Conservation (phyloP, 2,888 invertebrate genomes). For the Chrysodeixis includens region DNA sequence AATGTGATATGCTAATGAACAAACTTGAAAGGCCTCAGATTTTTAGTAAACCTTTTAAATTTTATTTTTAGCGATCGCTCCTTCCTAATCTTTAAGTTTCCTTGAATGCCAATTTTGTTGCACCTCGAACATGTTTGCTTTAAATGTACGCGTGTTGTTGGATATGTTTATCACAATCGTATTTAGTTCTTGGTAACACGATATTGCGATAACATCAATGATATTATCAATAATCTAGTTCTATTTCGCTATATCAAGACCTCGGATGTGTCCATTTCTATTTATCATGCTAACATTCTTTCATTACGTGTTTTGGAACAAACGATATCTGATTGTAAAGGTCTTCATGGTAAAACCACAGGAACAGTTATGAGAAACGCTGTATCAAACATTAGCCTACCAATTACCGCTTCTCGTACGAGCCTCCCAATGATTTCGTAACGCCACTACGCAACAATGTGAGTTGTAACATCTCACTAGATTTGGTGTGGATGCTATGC, state of each 20-base stretch:
- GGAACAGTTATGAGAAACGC: constrained; percentile 55
- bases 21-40: constrained; percentile 56
- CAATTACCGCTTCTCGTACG: constrained; percentile 58
- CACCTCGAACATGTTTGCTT: constrained; percentile 23
- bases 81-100: constrained; percentile 47
- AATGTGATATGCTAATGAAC: constrained; percentile 68
- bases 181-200: background rate
- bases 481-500: constrained; percentile 63
- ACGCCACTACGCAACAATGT: constrained; percentile 59
- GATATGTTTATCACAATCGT: background rate
- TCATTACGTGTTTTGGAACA: constrained; percentile 14
- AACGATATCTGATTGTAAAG: constrained; percentile 24
- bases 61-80: constrained; percentile 38
- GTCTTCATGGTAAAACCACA: constrained; percentile 29
- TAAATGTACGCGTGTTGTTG: background rate
- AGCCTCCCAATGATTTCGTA: constrained; percentile 65
- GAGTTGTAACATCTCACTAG: constrained; percentile 60
- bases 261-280: background rate
- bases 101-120: constrained; percentile 38
- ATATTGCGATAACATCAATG: background rate
- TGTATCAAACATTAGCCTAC: constrained; percentile 54
- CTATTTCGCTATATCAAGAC: background rate
- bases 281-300: background rate
- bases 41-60: constrained; percentile 41
- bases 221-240: background rate